Base-by-base conservation (phyloP, 2,888 invertebrate genomes). In the Plagodis dolabraria region DNA sequence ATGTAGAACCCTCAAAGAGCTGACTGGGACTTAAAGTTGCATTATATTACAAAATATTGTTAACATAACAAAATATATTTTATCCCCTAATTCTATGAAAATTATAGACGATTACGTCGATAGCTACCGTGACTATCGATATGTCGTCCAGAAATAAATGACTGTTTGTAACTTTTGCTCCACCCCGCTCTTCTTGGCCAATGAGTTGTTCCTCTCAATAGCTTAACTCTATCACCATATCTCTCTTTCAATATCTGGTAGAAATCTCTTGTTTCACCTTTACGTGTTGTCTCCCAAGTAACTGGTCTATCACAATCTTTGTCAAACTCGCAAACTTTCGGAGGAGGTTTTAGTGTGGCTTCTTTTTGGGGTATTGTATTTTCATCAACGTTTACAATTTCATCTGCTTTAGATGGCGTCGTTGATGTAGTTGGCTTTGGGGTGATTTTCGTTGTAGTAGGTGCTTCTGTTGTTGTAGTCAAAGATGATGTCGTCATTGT, bases 251-350 rank as follows among this genome's bases (percentile, higher is more conserved):
- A 66, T 60, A 91, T 82, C 73, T 84, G 84, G 35, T 75, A 83
- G 48, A 87, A 88, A 57, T 92, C 91, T 68, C 89, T 83, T 0
- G 76, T 84, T 73, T 92, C 91, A 0, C 85, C 86, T 43, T 63
- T 57, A 1, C 65, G 50, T n/a, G 92, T 91, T 0, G 89, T 90
- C 60, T 88, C 88, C 92, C 92, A 92, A 1, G 83, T 83, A 0
- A 55, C 49, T 0, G 89, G 90, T 42, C 75, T 62, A n/a, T 79
- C 62, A 53, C 91, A 92, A 34, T 78, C 61, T 47, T 79, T 63
- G 2, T n/a, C 10, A 12, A 11, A 12, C 6, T 0, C 10, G 10
- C 52, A 55, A 35, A 22, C 43, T 9, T 45, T 48, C 48, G n/a
- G 5, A 47, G 12, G 11, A 0, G 34, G 0, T n/a, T 43, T 42